Evolutionary conservation across 2,797 vertebrate genomes (phyloP).

Genomic region (Potorous gilbertii): DNA sequence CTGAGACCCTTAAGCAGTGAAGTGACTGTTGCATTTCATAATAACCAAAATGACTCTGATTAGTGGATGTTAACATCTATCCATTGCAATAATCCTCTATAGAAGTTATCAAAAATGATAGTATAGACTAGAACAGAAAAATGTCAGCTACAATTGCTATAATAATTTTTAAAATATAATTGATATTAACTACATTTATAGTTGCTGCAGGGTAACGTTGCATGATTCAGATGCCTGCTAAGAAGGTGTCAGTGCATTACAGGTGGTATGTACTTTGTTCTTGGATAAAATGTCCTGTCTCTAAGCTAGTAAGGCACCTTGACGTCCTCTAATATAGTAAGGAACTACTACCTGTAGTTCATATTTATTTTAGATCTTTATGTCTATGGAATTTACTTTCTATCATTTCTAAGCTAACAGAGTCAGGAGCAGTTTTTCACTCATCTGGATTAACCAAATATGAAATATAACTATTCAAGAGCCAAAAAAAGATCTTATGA

Average conservation of each 20-base stretch:
- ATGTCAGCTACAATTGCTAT: neutral
- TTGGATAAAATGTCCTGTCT: constrained; percentile 31
- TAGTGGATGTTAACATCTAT: neutral
- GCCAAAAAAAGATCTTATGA: neutral
- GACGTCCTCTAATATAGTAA: constrained; percentile 7
- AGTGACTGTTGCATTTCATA: neutral
- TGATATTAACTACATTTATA: neutral
- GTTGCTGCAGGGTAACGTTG: neutral
- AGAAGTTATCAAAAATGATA: constrained; percentile 12
- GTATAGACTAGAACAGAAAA: neutral
- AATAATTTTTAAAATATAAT: neutral
- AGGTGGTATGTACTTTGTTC: neutral
- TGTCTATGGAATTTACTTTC: constrained; percentile 33
- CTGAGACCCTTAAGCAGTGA: constrained; percentile 25
- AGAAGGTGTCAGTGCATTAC: neutral
- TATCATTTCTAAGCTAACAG: constrained; percentile 44
- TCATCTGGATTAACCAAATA: constrained; percentile 9
- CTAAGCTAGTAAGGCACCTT: neutral
- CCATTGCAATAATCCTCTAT: neutral
- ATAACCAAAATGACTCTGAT: neutral
- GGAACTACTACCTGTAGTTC: no score
- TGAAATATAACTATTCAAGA: constrained; percentile 33
- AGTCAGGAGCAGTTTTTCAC: neutral
- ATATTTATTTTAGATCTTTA: constrained; percentile 35
- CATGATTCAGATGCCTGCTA: neutral